Conservation (phyloP, 2,888 invertebrate species). For the Drosophila nr. perissopoda region DNA sequence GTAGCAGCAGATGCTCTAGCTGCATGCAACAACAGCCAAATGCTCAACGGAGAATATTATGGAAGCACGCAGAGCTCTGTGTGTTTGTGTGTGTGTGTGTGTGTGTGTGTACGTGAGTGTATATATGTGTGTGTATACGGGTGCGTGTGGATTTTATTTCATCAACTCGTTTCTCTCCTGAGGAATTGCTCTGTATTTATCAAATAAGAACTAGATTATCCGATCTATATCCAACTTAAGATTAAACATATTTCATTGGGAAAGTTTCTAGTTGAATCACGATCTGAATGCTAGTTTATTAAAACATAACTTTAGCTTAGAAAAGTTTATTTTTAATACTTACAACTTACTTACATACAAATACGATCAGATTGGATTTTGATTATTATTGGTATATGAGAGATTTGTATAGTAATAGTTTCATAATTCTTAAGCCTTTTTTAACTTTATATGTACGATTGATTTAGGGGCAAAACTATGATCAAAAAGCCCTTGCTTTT, state of each 20-base stretch:
- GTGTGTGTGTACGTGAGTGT: not conserved
- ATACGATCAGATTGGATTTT: not conserved
- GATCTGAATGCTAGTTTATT: not conserved
- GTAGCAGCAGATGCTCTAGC: slow-evolving; percentile 30
- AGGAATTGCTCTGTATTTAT: slow-evolving; percentile 15
- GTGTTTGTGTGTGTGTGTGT: not conserved
- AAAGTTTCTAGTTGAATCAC: not conserved
- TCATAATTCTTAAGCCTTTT: not conserved
- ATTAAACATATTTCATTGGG: not conserved
- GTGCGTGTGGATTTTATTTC: slow-evolving; percentile 4
- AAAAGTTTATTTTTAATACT: not conserved
- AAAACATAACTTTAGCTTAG: not conserved
- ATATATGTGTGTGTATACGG: slow-evolving; percentile 3
- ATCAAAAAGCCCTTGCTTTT: too few relatives aligned
- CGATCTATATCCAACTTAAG: not conserved
- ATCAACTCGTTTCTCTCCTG: slow-evolving; percentile 9
- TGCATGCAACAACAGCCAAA: slow-evolving; percentile 60
- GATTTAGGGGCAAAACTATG: too few relatives aligned
- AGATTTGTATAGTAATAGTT: not conserved
- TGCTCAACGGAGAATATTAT: slow-evolving; percentile 73
- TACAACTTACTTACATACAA: too few relatives aligned
- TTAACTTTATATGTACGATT: too few relatives aligned
- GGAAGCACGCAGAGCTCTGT: slow-evolving; percentile 41
- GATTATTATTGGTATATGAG: not conserved
- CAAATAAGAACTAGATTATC: not conserved